phyloP scores from a whole-genome alignment of 1,140 invertebrate genomes.

The Meloidogyne chitwoodi region DNA sequence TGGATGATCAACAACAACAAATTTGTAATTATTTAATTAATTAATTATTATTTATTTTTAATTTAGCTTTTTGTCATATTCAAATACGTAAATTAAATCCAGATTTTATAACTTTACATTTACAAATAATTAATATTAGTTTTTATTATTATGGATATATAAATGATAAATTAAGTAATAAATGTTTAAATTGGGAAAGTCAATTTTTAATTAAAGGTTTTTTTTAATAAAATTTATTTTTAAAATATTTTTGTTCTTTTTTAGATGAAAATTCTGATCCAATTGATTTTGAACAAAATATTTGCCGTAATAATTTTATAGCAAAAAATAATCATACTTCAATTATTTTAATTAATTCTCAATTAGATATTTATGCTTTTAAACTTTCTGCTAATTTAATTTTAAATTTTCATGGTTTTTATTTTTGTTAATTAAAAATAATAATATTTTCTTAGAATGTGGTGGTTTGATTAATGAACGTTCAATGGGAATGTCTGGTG shows the following conservation, averaged over 20 bases:
- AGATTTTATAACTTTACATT: constrained; percentile 29
- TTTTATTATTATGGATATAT: background rate
- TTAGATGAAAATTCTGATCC: constrained; percentile 7
- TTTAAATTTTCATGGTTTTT: background rate
- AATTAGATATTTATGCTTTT: background rate
- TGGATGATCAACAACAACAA: background rate
- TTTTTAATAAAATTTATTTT: background rate
- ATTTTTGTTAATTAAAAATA: background rate
- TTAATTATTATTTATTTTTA: background rate
- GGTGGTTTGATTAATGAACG: constrained; percentile 43
- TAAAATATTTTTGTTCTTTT: background rate
- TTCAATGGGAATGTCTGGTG: constrained; percentile 29
- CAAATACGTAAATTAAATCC: constrained; percentile 37
- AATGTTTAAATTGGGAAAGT: background rate
- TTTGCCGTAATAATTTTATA: background rate
- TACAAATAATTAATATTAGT: background rate
- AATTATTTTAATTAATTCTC: background rate
- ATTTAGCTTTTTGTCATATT: constrained; percentile 51
- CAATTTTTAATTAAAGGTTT: background rate
- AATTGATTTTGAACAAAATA: background rate
- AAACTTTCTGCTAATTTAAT: background rate
- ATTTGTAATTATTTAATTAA: background rate
- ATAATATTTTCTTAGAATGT: constrained; percentile 34
- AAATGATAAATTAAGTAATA: background rate
- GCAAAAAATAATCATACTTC: background rate